Base-by-base conservation (phyloP, 37 sponge, comb jelly and placozoan genomes). In the Cliona cf. orientalis region DNA sequence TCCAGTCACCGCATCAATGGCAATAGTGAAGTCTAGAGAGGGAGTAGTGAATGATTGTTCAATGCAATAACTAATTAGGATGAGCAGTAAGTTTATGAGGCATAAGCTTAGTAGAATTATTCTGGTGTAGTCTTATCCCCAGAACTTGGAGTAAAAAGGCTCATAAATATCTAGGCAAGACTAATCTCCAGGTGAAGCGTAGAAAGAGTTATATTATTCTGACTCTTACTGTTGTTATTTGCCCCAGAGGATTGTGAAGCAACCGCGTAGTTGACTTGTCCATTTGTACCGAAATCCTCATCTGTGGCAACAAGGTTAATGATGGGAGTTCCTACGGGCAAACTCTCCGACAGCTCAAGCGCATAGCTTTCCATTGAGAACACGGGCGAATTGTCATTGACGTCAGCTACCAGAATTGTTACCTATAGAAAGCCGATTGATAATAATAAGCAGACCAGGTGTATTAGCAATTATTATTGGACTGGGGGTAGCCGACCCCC, bases 381-480 rank as follows among this genome's bases (percentile, higher is more conserved):
- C n/a, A 68, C 69, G 0, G 86, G 86, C 17, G 23, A 36, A 40
- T 79, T 79, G 73, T 86, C 86, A 79, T 86, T 86, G 56, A 78
- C 44, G 40, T 86, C 86, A 2, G 40, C 29, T 42, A 86, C 74
- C 21, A 63, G 25, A 2, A 86, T 25, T 0, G 73, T 43, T 41
- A 79, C 73, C 60, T 80, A 34, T 6, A 78, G 9, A 56, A 11
- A 43, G 7, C 3, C 72, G 44, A 45, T 67, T 38, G 36, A 37
- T 7, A 37, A 38, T 11, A 36, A 68, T 7, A 36, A 38, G 64
- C 21, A 25, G 64, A 26, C 28, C 14, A 49, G 11, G n/a, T n/a
- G n/a, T n/a, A n/a, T n/a, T n/a, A n/a, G n/a, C n/a, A n/a, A n/a
- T n/a, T n/a, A n/a, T n/a, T n/a, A n/a, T n/a, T n/a, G n/a, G n/a